Conservation (phyloP, 2,113 vertebrate genomes). For the Redunca redunca region DNA sequence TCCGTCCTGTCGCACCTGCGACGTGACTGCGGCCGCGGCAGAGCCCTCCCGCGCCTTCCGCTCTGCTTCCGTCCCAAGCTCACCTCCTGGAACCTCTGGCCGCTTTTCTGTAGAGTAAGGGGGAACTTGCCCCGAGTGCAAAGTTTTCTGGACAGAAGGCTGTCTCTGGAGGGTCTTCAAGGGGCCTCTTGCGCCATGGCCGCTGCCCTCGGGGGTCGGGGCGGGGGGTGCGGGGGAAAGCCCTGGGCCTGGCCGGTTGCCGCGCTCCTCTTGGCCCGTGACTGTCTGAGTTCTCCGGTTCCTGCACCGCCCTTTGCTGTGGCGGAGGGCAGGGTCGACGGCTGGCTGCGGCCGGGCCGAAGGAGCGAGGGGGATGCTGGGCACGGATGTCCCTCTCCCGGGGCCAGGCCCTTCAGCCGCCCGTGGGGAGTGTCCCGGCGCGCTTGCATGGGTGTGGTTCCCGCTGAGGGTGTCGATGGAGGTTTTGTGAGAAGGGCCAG, state of each 20-base stretch:
- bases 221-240: neutral
- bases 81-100: neutral
- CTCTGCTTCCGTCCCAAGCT: neutral
- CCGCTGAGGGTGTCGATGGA: neutral
- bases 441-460: neutral
- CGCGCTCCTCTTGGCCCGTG: neutral
- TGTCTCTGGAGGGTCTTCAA: neutral
- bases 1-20: neutral
- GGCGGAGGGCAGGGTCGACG: neutral
- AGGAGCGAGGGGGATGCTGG: neutral
- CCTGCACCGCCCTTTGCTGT: no score
- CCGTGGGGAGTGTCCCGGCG: rapidly evolving
- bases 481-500: neutral
- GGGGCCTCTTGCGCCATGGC: neutral
- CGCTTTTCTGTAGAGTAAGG: neutral
- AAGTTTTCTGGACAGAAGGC: neutral
- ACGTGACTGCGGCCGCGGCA: rapidly evolving
- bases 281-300: no score
- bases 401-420: neutral
- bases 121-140: neutral
- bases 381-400: neutral
- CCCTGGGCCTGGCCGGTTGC: neutral
- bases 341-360: neutral
- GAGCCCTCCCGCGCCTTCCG: neutral
- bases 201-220: rapidly evolving